Evolutionary conservation across 23 tunicate genomes (phyloP).

Genomic region (Trididemnum clinides): DNA sequence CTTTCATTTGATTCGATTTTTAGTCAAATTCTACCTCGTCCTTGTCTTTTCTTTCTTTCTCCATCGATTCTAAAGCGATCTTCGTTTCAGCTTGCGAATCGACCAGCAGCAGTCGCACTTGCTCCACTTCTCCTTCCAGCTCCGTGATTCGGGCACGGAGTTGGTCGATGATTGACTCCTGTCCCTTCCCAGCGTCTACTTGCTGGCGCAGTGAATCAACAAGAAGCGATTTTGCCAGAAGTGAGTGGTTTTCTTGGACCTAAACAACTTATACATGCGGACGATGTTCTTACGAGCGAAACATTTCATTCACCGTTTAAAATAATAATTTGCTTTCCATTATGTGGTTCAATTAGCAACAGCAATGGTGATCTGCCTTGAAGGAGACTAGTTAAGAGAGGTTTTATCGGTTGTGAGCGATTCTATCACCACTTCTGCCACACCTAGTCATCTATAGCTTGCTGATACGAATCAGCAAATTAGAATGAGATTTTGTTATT

Average conservation of each 20-base stretch:
- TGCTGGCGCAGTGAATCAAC: slow-evolving; percentile 29
- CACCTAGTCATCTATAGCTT: too few relatives aligned
- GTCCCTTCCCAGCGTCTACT: background rate
- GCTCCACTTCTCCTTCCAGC: slow-evolving; percentile 52
- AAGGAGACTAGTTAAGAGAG: too few relatives aligned
- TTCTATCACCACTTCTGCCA: too few relatives aligned
- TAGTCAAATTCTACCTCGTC: slow-evolving; percentile 52
- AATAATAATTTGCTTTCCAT: too few relatives aligned
- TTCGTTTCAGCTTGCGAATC: slow-evolving; percentile 64
- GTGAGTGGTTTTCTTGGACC: slow-evolving; percentile 41
- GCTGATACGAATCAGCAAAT: too few relatives aligned
- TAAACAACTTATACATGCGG: background rate
- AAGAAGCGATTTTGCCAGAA: slow-evolving; percentile 33
- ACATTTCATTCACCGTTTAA: too few relatives aligned
- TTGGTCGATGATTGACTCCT: background rate
- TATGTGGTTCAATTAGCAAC: too few relatives aligned
- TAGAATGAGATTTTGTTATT: too few relatives aligned
- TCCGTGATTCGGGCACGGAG: slow-evolving; percentile 7
- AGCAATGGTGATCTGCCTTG: too few relatives aligned
- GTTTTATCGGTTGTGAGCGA: too few relatives aligned
- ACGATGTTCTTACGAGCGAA: too few relatives aligned
- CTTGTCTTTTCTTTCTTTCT: slow-evolving; percentile 59
- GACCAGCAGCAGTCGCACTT: slow-evolving; percentile 55
- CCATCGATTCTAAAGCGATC: slow-evolving; percentile 70
- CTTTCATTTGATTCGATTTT: background rate